Percentiles rank a stretch among this genome's conserved stretches.
Conservation (phyloP, 2,888 invertebrate genomes). For the Portevinia maculata region DNA sequence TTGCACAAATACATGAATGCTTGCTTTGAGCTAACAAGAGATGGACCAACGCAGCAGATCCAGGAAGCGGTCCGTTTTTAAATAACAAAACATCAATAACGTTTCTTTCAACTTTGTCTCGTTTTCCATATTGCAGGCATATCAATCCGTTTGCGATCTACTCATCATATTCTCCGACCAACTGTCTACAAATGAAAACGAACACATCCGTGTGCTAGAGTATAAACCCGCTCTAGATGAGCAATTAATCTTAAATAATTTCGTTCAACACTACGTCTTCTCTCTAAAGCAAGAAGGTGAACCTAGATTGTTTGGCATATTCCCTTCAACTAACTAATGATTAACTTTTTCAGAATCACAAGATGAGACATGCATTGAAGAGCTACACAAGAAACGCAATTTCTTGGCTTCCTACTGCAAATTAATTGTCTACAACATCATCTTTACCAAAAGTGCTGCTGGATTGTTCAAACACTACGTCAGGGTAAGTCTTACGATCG, state of each 20-base stretch:
- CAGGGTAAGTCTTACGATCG: slow-evolving; percentile 85
- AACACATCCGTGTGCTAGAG: slow-evolving; percentile 86
- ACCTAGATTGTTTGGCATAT: background rate
- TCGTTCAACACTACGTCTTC: slow-evolving; percentile 97
- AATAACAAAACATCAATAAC: too few species aligned
- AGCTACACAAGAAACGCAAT: slow-evolving; percentile 97
- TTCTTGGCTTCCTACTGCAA: slow-evolving; percentile 99
- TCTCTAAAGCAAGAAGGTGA: slow-evolving; percentile 94
- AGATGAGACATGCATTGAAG: slow-evolving; percentile 98
- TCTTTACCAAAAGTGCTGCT: slow-evolving; percentile 95
- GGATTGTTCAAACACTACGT: slow-evolving; percentile 99
- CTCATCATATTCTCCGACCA: slow-evolving; percentile 96
- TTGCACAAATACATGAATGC: slow-evolving; percentile 90
- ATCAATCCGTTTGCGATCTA: slow-evolving; percentile 97
- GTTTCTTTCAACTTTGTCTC: background rate
- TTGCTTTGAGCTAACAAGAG: slow-evolving; percentile 88
- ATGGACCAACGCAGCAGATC: slow-evolving; percentile 87
- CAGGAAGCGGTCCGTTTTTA: slow-evolving; percentile 87
- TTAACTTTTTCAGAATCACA: slow-evolving; percentile 88
- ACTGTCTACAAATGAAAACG: slow-evolving; percentile 84
- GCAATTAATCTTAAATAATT: slow-evolving; percentile 92
- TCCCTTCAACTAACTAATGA: background rate
- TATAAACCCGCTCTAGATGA: slow-evolving; percentile 91
- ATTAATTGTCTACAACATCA: slow-evolving; percentile 97
- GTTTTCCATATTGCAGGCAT: slow-evolving; percentile 86